Percentiles rank a stretch among this genome's conserved stretches.
phyloP scores from a whole-genome alignment of 1,140 invertebrate species.

The Araneus ventricosus region DNA sequence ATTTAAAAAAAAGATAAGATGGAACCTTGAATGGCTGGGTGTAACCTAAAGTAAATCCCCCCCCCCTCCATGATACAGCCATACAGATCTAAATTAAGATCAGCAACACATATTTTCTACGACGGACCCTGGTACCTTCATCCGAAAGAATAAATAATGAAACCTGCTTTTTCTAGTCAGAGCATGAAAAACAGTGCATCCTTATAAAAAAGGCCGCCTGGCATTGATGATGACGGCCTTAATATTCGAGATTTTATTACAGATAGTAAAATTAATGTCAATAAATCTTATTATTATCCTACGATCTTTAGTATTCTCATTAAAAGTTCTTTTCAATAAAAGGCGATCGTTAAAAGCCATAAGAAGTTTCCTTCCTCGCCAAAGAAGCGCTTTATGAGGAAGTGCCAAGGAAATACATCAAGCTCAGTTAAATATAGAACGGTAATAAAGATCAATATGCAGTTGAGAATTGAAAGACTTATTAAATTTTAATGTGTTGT shows the following conservation, averaged over 20 bases:
- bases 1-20: too few relatives aligned
- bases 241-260: conserved; percentile 17
- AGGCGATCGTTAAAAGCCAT: not conserved
- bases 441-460: not conserved
- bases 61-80: too few relatives aligned
- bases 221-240: not conserved
- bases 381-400: not conserved
- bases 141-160: not conserved
- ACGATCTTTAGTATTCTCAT: not conserved
- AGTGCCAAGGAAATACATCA: not conserved
- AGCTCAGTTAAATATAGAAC: not conserved
- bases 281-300: conserved; percentile 13
- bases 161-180: not conserved
- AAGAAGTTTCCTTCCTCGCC: not conserved
- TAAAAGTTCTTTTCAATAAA: not conserved
- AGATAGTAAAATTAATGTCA: conserved; percentile 20
- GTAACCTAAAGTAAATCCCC: not conserved
- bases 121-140: not conserved
- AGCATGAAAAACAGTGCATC: not conserved
- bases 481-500: not conserved
- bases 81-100: conserved; percentile 1
- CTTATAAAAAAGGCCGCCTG: not conserved
- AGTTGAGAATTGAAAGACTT: not conserved
- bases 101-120: not conserved
- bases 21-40: not conserved